Percentiles rank a stretch among this genome's conserved stretches.
These are phyloP conservation scores for Salvator merianae DNA, from an alignment of 2,113 vertebrate genomes.

Conservation along the genomic window DNA sequence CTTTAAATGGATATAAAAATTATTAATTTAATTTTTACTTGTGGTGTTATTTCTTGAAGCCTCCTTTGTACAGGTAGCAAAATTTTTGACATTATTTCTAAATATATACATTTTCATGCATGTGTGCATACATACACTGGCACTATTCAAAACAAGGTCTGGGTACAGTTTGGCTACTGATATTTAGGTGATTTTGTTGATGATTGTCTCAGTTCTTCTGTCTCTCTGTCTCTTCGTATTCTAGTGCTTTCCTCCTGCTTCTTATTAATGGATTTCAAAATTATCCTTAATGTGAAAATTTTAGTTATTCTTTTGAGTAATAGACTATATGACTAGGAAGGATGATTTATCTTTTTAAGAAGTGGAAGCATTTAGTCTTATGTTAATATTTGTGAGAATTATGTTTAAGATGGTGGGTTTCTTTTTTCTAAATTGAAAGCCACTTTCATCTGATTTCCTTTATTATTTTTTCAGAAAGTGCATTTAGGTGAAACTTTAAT, in stretches of 20 bases:
- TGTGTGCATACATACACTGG: conserved; percentile 5
- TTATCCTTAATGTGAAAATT: conserved; percentile 42
- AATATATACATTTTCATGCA: no score
- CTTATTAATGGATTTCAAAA: conserved; percentile 50
- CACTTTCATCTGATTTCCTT: background rate
- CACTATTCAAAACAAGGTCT: conserved; percentile 12
- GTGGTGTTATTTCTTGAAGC: background rate
- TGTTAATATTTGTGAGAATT: background rate
- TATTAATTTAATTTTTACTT: no score
- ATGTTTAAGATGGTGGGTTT: background rate
- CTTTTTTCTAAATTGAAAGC: background rate
- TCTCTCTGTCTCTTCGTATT: conserved; percentile 52
- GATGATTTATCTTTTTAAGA: background rate
- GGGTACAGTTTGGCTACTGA: conserved; percentile 32
- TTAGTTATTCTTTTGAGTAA: background rate
- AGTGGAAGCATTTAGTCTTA: background rate
- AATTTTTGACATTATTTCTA: conserved; percentile 12
- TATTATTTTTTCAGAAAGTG: conserved; percentile 7
- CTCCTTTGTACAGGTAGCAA: background rate
- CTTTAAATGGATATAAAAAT: no score
- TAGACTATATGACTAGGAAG: background rate
- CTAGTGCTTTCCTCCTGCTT: conserved; percentile 38
- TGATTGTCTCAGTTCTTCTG: conserved; percentile 59
- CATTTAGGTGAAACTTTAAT: conserved; percentile 1
- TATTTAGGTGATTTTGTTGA: conserved; percentile 53